Percentiles rank a stretch among this genome's conserved stretches.
Evolutionary conservation across 2,797 vertebrate genomes (phyloP).

Genomic region (Sphenodon punctatus): DNA sequence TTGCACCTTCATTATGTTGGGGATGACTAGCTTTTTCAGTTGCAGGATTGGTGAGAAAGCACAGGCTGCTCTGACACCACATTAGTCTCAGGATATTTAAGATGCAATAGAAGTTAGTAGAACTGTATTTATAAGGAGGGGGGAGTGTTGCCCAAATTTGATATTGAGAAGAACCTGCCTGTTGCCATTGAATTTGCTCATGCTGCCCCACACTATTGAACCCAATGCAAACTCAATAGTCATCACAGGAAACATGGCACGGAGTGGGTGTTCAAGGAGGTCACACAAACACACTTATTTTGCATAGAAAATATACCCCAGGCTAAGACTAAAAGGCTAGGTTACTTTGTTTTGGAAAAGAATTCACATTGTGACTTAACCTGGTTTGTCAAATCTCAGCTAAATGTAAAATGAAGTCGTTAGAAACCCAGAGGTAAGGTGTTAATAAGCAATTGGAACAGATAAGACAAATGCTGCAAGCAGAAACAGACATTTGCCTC

Average conservation of each 20-base stretch:
- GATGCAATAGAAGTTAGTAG: not conserved
- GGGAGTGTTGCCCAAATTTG: not conserved
- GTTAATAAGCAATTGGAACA: conserved; percentile 31
- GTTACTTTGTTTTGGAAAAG: not conserved
- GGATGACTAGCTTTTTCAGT: not conserved
- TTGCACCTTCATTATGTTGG: not conserved
- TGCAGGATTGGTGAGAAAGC: accelerated
- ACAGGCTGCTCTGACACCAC: not conserved
- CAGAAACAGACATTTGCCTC: not conserved
- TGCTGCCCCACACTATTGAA: too few species aligned
- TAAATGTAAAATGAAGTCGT: conserved; percentile 30
- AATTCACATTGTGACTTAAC: conserved; percentile 4
- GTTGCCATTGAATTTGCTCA: not conserved
- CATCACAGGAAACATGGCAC: not conserved
- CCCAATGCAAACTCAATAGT: too few species aligned
- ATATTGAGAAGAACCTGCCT: not conserved
- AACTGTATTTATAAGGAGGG: not conserved
- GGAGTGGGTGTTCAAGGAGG: not conserved
- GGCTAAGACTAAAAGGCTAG: conserved; percentile 4
- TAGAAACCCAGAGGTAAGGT: conserved; percentile 20
- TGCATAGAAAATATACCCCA: not conserved
- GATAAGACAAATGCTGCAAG: conserved; percentile 20
- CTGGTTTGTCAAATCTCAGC: not conserved
- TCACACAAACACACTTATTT: not conserved
- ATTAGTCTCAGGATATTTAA: not conserved